A percentile compares a stretch with the other conserved stretches of the same genome.
Conservation (phyloP, 2,888 invertebrate genomes). For the Hermaeophaga mercurialis region DNA sequence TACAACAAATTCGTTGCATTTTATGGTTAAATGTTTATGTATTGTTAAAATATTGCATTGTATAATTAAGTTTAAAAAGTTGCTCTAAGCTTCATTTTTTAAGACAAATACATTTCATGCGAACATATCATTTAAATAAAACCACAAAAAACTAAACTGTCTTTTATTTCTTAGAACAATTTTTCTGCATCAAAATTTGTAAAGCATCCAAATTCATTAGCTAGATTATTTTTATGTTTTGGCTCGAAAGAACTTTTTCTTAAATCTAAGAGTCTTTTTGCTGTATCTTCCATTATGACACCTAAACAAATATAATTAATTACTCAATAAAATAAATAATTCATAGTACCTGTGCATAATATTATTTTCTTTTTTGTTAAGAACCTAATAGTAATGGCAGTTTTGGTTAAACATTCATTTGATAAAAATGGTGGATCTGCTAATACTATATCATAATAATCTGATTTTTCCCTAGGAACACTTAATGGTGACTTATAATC, state of each 20-base stretch:
- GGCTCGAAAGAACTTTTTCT: slow-evolving; percentile 76
- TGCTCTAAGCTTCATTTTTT: slow-evolving; percentile 23
- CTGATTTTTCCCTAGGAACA: slow-evolving; percentile 64
- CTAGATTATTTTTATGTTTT: slow-evolving; percentile 85
- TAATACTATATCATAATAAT: slow-evolving; percentile 80
- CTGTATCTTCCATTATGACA: slow-evolving; percentile 76
- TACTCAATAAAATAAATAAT: slow-evolving; percentile 4
- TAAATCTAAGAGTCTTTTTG: slow-evolving; percentile 67
- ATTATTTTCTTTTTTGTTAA: slow-evolving; percentile 76
- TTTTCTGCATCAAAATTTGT: slow-evolving; percentile 81
- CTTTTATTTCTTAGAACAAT: slow-evolving; percentile 38
- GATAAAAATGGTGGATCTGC: slow-evolving; percentile 96
- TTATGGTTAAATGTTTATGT: slow-evolving; percentile 6
- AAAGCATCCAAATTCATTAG: slow-evolving; percentile 91
- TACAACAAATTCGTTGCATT: slow-evolving; percentile 1
- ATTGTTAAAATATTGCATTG: slow-evolving; percentile 1
- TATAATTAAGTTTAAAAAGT: slow-evolving; percentile 5
- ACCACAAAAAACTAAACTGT: slow-evolving; percentile 16
- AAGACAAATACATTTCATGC: slow-evolving; percentile 43
- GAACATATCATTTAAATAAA: slow-evolving; percentile 46
- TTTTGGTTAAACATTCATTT: slow-evolving; percentile 88
- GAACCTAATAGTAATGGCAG: slow-evolving; percentile 75
- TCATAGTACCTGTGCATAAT: slow-evolving; percentile 81
- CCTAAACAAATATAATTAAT: slow-evolving; percentile 58
- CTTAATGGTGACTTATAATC: slow-evolving; percentile 84